Conservation (phyloP, 64 coral and sea anemone species). For the Pachyseris speciosa region DNA sequence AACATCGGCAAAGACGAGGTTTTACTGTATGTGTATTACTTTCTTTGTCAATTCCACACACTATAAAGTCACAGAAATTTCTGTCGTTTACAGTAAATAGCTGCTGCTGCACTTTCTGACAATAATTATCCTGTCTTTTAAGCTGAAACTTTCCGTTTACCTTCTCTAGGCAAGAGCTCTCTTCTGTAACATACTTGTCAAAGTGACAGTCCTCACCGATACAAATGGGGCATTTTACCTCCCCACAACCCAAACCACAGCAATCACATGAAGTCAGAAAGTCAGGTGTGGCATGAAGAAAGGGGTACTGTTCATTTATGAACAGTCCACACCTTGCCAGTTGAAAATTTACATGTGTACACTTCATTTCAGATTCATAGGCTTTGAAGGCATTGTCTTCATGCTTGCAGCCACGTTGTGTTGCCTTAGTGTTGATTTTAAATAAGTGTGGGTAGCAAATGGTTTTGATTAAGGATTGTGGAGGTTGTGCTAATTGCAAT, state of each 20-base stretch:
- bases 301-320: slow-evolving; percentile 20
- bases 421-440: slow-evolving; percentile 27
- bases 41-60: background rate
- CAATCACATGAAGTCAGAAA: slow-evolving; percentile 17
- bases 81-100: background rate
- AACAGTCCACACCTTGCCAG: slow-evolving; percentile 26
- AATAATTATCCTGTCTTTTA: background rate
- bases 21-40: background rate
- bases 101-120: slow-evolving; percentile 5
- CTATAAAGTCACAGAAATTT: slow-evolving; percentile 4
- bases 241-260: slow-evolving; percentile 22
- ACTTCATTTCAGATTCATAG: slow-evolving; percentile 33
- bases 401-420: background rate
- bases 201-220: background rate
- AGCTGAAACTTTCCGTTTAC: background rate
- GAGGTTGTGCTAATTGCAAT: slow-evolving; percentile 32
- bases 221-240: background rate
- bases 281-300: slow-evolving; percentile 38
- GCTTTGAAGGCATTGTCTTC: slow-evolving; percentile 8
- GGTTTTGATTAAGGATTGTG: slow-evolving; percentile 4
- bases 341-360: background rate
- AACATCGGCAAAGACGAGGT: no score
- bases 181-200: background rate
- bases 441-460: slow-evolving; percentile 53
- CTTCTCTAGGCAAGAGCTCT: background rate